Base-by-base conservation (phyloP, 2,888 invertebrate species). In the Sesia apiformis region DNA sequence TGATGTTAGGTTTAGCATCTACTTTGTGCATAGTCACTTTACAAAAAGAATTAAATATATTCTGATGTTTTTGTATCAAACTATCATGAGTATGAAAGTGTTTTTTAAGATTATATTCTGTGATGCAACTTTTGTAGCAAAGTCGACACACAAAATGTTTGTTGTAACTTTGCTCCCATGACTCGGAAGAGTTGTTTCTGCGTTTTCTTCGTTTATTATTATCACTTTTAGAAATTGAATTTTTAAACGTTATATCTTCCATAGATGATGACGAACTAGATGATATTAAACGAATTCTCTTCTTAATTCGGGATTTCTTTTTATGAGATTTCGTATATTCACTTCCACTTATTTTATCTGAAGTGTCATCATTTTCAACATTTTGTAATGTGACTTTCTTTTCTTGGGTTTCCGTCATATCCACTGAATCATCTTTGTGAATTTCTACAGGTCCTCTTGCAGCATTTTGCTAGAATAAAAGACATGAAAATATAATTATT, bases 1-100 rank as follows among this genome's bases (percentile, higher is more conserved):
- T 81, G 41, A 75, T 49, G 59, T 88, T 88, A 6, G 69, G 66
- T 60, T 70, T 71, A 3, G 58, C 55, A 59, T 84, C 83, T 46
- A 72, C 53, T 68, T 75, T 85, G 40, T 64, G 58, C 23, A 89
- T 58, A 38, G 53, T 56, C 1, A 88, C 77, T 53, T 59, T 60
- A 58, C 81, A 82, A 52, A 65, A 55, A 52, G 55, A 63, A 6
- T 69, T 70, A 7, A 80, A 64, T 52, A 76, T 58, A 53, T 65
- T 52, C 51, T 58, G 56, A 62, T 74, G 68, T 53, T 65, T 72
- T 38, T 39, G 42, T 51, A 65, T 63, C 4, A 79, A 55, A 3
- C 51, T 54, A 4, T 55, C 58, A 57, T 78, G 76, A 50, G 55
- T 58, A 39, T 58, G 57, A 6, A 64, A 50, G 57, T 78, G 75